These are phyloP conservation scores for Sebastolobus altivelis DNA, from an alignment of 2,797 vertebrate species.

Conservation along the genomic window DNA sequence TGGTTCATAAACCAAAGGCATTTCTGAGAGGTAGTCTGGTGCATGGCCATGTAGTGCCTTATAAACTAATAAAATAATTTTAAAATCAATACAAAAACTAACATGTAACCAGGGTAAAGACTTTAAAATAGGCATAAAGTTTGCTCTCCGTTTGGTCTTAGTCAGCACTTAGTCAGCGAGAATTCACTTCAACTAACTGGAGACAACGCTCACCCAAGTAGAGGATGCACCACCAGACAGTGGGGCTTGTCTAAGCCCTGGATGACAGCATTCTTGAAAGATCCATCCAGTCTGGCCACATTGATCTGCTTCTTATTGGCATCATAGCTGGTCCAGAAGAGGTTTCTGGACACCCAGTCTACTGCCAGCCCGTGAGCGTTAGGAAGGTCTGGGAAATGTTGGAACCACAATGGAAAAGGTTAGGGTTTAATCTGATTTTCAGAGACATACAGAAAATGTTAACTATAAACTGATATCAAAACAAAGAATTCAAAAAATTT, in stretches of 20 bases:
- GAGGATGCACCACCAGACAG: constrained; percentile 92
- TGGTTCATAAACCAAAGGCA: rapidly evolving
- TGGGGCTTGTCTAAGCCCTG: constrained; percentile 97
- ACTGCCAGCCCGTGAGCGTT: constrained; percentile 95
- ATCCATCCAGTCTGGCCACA: constrained; percentile 94
- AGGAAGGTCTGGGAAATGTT: constrained; percentile 87
- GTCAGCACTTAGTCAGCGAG: background rate
- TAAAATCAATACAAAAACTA: no score
- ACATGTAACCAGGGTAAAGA: no score
- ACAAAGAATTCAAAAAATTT: background rate
- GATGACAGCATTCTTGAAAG: constrained; percentile 96
- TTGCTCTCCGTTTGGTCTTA: rapidly evolving
- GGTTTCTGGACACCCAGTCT: constrained; percentile 97
- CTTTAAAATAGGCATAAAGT: no score
- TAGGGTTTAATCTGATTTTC: background rate
- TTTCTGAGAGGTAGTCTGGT: no score
- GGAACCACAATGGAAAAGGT: constrained; percentile 1
- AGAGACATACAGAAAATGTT: background rate
- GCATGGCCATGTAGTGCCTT: rapidly evolving
- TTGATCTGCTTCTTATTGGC: constrained; percentile 98
- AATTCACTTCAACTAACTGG: background rate
- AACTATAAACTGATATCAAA: background rate
- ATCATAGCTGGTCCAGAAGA: constrained; percentile 98
- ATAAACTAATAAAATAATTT: rapidly evolving
- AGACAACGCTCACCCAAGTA: constrained; percentile 73